Conservation (phyloP, 2,797 vertebrate genomes). For the Enteromius afrohamiltoni region DNA sequence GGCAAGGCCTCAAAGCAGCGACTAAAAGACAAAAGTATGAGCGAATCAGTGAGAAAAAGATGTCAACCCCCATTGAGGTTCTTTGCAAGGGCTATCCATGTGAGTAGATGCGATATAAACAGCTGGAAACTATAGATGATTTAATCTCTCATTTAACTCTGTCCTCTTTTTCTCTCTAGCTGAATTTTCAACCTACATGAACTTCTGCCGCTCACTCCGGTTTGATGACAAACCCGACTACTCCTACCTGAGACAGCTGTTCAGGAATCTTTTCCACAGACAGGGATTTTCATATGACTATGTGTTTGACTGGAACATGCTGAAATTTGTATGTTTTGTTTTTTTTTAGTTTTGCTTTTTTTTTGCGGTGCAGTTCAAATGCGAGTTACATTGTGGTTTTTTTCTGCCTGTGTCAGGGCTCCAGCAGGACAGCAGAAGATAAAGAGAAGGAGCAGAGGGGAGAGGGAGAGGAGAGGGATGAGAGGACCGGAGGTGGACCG, state of each 20-base stretch:
- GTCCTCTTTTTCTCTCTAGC: conserved; percentile 71
- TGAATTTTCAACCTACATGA: conserved; percentile 97
- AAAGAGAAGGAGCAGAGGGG: conserved; percentile 88
- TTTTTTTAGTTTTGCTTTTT: conserved; percentile 58
- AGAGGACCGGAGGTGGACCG: conserved; percentile 82
- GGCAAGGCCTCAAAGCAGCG: conserved; percentile 96
- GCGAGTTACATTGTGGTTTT: neutral
- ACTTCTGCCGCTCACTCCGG: conserved; percentile 93
- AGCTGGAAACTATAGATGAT: neutral
- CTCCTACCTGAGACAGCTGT: conserved; percentile 93
- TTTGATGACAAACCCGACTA: conserved; percentile 98
- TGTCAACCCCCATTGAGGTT: conserved; percentile 96
- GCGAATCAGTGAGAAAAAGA: conserved; percentile 97
- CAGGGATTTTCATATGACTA: conserved; percentile 99
- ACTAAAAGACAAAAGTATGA: conserved; percentile 98
- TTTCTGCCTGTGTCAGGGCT: conserved; percentile 79
- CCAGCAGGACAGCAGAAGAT: conserved; percentile 90
- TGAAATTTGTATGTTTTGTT: conserved; percentile 90
- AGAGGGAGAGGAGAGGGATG: conserved; percentile 83
- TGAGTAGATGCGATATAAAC: conserved; percentile 71
- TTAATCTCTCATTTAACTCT: neutral
- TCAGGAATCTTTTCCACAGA: conserved; percentile 97
- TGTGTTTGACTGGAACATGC: conserved; percentile 99
- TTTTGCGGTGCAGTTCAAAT: neutral
- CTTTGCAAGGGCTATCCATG: conserved; percentile 97